Base-by-base conservation (phyloP, 2,888 invertebrate species). In the Anodontia alba region DNA sequence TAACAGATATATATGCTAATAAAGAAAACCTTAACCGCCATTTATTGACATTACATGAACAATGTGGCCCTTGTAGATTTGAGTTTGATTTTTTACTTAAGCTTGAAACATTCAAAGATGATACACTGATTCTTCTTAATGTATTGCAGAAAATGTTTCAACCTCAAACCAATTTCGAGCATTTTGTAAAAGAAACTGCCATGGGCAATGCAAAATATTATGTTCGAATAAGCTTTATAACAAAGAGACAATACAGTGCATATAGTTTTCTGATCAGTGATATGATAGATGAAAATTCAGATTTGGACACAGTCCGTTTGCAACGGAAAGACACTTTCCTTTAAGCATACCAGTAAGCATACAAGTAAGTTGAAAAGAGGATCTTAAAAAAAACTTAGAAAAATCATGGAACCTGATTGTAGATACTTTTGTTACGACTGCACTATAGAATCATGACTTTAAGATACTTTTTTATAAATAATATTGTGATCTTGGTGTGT, bases 261-360 rank as follows among this genome's bases (percentile, higher is more conserved):
- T 38, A 79, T 26, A 80, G 81, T 26, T 88, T 86, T 1, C 68
- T 87, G 15, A 8, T 87, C 2, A 42, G 73, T 43, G 49, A 81
- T 5, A 76, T 77, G 1, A 46, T 84, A 20, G 73, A 80, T 15
- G 38, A 67, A 17, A 67, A 57, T 7, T 74, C 70, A 2, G 76
- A 87, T n/a, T 74, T 68, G 49, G 33, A 67, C 1, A 51, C 33
- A 23, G 43, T 88, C 3, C 88, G 86, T 38, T 26, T 67, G 23
- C 89, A 91, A 54, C 84, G 88, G 78, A 62, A 38, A 26, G 89
- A 88, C 31, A 89, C 89, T 1, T 68, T 90, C 23, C 42, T 82
- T 12, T 88, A 89, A 49, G 91, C 91, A 7, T 91, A 82, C 71
- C 82, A n/a, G n/a, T n/a, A n/a, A n/a, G n/a, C n/a, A n/a, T n/a